Conservation (phyloP, 2,888 invertebrate species). For the Orchestes rusci region DNA sequence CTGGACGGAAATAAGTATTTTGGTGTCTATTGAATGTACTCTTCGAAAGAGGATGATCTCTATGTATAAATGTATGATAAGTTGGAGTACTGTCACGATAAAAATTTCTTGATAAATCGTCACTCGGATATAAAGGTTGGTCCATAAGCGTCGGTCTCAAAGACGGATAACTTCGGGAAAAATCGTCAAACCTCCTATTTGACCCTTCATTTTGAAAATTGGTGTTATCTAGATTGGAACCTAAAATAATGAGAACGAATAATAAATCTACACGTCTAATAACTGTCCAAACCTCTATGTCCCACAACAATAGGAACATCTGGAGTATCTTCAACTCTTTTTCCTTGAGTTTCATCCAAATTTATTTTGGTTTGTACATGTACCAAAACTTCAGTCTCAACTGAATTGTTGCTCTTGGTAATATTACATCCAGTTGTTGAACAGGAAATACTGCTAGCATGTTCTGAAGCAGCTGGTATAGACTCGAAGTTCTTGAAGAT, state of each 20-base stretch:
- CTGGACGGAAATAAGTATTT: no score
- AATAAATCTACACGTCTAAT: no score
- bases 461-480: constrained; percentile 6
- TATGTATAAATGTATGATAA: no score
- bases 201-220: no score
- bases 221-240: neutral
- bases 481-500: neutral
- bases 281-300: constrained; percentile 10
- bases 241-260: neutral
- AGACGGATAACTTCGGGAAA: no score
- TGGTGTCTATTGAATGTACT: no score
- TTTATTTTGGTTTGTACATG: constrained; percentile 20
- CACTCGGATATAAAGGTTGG: no score
- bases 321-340: constrained; percentile 6
- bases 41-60: no score
- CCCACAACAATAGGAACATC: constrained; percentile 21
- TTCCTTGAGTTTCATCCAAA: constrained; percentile 7
- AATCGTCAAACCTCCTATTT: no score
- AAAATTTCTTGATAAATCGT: no score
- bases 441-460: constrained; percentile 10
- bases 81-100: no score
- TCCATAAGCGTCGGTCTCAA: no score
- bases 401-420: constrained; percentile 12
- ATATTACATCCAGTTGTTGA: constrained; percentile 16
- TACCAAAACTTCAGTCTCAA: constrained; percentile 18